Conservation (phyloP, 2,888 invertebrate species). For the Cheilosia soror region DNA sequence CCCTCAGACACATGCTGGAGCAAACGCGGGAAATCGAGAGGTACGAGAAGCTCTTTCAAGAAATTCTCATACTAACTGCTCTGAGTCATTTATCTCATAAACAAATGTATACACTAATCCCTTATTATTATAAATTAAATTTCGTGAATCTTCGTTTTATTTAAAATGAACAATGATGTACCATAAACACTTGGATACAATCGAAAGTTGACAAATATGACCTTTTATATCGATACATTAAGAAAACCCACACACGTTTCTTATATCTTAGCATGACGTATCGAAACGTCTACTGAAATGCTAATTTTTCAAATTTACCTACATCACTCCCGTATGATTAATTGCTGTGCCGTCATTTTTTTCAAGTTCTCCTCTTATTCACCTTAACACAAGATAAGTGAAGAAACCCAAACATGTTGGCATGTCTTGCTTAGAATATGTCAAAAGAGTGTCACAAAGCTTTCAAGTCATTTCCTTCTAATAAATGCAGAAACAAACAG, state of each 20-base stretch:
- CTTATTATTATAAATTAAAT: too few relatives aligned
- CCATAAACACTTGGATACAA: too few relatives aligned
- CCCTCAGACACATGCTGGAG: too few relatives aligned
- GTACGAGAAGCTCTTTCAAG: too few relatives aligned
- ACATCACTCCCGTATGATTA: constrained; percentile 1
- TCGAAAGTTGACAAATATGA: neutral
- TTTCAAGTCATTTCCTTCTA: constrained; percentile 36
- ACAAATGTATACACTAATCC: too few relatives aligned
- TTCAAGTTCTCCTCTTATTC: neutral
- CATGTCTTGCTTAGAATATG: constrained; percentile 8
- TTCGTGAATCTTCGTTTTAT: too few relatives aligned
- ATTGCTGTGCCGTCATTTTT: neutral
- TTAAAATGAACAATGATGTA: too few relatives aligned
- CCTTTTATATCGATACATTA: neutral
- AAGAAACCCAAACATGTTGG: neutral
- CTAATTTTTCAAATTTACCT: neutral
- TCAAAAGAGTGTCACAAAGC: constrained; percentile 16
- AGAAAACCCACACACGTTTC: neutral
- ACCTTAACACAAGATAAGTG: neutral
- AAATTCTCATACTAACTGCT: too few relatives aligned
- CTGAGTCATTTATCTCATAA: too few relatives aligned
- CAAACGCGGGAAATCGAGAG: too few relatives aligned
- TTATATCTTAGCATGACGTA: neutral
- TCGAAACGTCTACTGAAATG: neutral
- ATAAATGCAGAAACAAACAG: constrained; percentile 23